A percentile compares a stretch with the other conserved stretches of the same genome.
Conservation (phyloP, 2,113 vertebrate species). For the Alouatta palliata region DNA sequence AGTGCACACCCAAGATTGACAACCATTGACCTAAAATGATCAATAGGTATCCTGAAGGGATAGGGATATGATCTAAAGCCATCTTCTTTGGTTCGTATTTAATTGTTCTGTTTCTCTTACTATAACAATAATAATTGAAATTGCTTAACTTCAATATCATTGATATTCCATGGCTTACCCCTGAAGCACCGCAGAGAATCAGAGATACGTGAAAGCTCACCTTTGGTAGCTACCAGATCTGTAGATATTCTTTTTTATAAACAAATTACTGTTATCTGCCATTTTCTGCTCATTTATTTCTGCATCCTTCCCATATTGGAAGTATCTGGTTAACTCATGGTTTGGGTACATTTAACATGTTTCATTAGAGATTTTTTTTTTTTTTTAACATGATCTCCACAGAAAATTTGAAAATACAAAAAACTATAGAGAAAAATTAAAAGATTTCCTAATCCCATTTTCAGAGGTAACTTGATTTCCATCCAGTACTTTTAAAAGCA, state of each 20-base stretch:
- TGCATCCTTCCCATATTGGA: neutral
- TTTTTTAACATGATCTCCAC: neutral
- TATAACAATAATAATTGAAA: neutral
- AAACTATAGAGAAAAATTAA: neutral
- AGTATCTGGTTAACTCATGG: neutral
- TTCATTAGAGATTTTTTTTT: neutral
- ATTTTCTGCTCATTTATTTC: neutral
- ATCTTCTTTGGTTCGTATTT: neutral
- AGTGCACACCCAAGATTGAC: neutral
- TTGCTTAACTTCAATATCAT: neutral
- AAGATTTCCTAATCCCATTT: neutral
- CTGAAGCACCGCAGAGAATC: neutral
- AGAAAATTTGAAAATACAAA: neutral
- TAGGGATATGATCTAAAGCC: neutral
- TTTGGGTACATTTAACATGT: neutral
- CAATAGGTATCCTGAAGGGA: neutral
- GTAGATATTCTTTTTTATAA: neutral
- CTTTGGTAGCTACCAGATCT: neutral
- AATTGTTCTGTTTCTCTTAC: neutral
- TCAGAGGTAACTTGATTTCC: neutral
- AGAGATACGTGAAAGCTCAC: neutral
- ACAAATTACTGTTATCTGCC: neutral
- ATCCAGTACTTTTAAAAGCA: neutral
- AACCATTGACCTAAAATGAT: neutral
- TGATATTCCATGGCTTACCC: neutral